Base-by-base conservation (phyloP, 2,113 vertebrate species). In the Potamarius usumacintae region DNA sequence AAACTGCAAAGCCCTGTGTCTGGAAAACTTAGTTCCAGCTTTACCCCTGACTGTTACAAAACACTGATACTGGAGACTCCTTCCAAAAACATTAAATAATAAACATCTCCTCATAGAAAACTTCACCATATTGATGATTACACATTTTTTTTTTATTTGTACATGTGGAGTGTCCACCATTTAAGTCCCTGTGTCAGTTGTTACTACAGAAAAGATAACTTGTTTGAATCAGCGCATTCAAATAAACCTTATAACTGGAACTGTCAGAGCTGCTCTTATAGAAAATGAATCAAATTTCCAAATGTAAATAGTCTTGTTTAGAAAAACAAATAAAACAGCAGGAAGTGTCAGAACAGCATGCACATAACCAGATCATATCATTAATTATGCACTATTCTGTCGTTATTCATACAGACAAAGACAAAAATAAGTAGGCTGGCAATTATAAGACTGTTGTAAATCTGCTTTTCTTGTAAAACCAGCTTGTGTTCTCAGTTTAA, bases 331-430 rank as follows among this genome's bases (percentile, higher is more conserved):
- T 20, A 50, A 20, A 79, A 52, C 48, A 53, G 14, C 17, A 11
- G 53, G 8, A 42, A 18, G 8, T 30, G 17, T 25, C n/a, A 11
- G 12, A 86, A 17, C n/a, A 86, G 74, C 18, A 86, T 14, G 7
- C 20, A n/a, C 8, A 63, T 34, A 63, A 85, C 52, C 50, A 53
- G 34, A 53, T 76, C 22, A 60, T 25, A 63, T 72, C 67, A 57
- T 72, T 17, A 84, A 27, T 84, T 67, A 84, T 53, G 12, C 62
- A 57, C 7, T 79, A 52, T 60, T 84, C 50, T 69, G 65, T 55
- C 20, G 9, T 58, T 74, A 69, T 25, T 30, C 7, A 84, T 34
- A 20, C 17, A 34, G 22, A 79, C 18, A 60, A 79, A 67, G n/a
- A 48, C 60, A 65, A 79, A 53, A 62, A 79, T 30, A 48, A 8